Evolutionary conservation across 2,797 vertebrate species (phyloP).

Genomic region (Pangasius krempfi): DNA sequence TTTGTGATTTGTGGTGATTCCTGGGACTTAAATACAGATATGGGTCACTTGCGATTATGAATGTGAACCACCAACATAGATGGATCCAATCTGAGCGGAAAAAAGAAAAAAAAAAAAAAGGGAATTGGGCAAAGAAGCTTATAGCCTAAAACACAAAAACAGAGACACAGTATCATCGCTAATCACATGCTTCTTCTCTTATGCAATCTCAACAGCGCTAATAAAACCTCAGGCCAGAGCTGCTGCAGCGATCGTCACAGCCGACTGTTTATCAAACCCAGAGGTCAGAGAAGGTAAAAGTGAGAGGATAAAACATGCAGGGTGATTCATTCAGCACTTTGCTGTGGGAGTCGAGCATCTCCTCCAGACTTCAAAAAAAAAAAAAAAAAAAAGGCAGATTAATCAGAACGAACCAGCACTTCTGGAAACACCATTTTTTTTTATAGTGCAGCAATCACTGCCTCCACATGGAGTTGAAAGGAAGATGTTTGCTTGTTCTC

Average conservation of each 20-base stretch:
- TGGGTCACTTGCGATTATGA: neutral
- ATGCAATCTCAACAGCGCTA: conserved; percentile 23
- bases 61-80: neutral
- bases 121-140: neutral
- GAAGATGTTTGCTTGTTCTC: conserved; percentile 4
- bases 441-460: conserved; percentile 13
- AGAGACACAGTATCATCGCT: conserved; percentile 19
- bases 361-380: conserved; percentile 29
- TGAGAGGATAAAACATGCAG: conserved; percentile 43
- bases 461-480: conserved; percentile 33
- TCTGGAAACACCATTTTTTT: conserved; percentile 15
- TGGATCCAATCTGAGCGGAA: neutral
- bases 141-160: neutral
- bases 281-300: conserved; percentile 50
- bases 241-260: conserved; percentile 19
- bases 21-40: neutral
- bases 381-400: conserved; percentile 2
- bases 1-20: neutral
- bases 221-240: conserved; percentile 23
- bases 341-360: conserved; percentile 48
- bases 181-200: conserved; percentile 31
- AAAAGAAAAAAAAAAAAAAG: neutral
- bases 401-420: conserved; percentile 34
- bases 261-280: conserved; percentile 40
- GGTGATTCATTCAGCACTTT: conserved; percentile 47